phyloP scores from a whole-genome alignment of 2,797 vertebrate species.

The Ctenochaetus hawaiiensis region DNA sequence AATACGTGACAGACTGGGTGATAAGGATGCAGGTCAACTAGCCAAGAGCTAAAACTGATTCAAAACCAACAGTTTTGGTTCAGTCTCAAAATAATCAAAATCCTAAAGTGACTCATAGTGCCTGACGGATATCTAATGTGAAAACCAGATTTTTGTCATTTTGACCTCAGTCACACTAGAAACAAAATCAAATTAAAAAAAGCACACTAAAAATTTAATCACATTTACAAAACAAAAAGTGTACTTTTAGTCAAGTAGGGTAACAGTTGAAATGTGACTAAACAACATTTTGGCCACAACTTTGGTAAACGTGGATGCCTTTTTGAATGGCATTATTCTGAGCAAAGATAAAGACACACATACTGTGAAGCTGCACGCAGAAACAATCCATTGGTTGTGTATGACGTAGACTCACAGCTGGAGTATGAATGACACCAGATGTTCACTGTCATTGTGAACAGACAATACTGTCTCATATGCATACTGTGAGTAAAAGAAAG shows the following conservation, averaged over 20 bases:
- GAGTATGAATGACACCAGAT: conserved; percentile 57
- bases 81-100: background rate
- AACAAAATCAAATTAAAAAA: background rate
- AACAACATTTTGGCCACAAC: background rate
- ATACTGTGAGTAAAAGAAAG: conserved; percentile 14
- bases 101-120: no score
- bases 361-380: conserved; percentile 8
- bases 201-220: no score
- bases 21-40: background rate
- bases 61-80: no score
- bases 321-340: conserved; percentile 6
- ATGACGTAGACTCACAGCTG: conserved; percentile 52
- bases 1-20: conserved; percentile 8
- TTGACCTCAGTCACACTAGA: background rate
- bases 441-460: conserved; percentile 38
- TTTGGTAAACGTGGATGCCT: conserved; percentile 8
- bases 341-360: conserved; percentile 12
- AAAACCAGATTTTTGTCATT: background rate
- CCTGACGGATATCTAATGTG: background rate
- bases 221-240: background rate
- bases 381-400: conserved; percentile 23
- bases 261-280: background rate
- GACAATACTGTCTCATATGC: conserved; percentile 13
- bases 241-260: background rate
- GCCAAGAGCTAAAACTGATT: background rate